Conservation (phyloP, 2,797 vertebrate species). For the Danio tinwini region DNA sequence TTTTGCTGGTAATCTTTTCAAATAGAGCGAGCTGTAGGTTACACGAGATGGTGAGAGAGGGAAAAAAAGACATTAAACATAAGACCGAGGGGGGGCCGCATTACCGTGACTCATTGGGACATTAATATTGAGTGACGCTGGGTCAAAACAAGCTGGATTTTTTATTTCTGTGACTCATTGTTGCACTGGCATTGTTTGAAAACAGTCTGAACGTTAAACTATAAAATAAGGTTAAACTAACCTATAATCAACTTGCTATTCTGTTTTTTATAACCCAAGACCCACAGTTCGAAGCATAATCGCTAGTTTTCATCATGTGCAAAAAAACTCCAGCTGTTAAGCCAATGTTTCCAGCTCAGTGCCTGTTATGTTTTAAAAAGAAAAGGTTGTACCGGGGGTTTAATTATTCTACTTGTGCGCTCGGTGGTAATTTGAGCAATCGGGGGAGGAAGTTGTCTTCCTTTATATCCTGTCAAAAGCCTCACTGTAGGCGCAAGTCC, state of each 20-base stretch:
- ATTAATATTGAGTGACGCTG: slow-evolving; percentile 36
- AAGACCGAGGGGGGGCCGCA: not conserved
- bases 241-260: slow-evolving; percentile 41
- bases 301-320: slow-evolving; percentile 9
- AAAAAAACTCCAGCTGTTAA: slow-evolving; percentile 31
- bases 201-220: slow-evolving; percentile 39
- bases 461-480: slow-evolving; percentile 20
- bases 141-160: slow-evolving; percentile 31
- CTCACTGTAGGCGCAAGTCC: not conserved
- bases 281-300: slow-evolving; percentile 13
- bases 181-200: slow-evolving; percentile 39
- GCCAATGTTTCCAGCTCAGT: slow-evolving; percentile 13
- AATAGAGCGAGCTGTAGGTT: not conserved
- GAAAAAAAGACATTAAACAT: not conserved
- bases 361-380: slow-evolving; percentile 11
- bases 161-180: slow-evolving; percentile 19
- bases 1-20: not conserved
- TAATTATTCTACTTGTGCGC: slow-evolving; percentile 48
- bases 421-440: slow-evolving; percentile 41
- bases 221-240: slow-evolving; percentile 27
- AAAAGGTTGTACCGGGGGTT: not conserved
- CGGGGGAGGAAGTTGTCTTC: slow-evolving; percentile 20
- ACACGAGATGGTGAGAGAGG: not conserved
- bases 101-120: slow-evolving; percentile 29
- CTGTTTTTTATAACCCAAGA: slow-evolving; percentile 17